These are phyloP conservation scores for Drosophila fulvimacula DNA, from an alignment of 2,888 invertebrate species.

Conservation along the genomic window DNA sequence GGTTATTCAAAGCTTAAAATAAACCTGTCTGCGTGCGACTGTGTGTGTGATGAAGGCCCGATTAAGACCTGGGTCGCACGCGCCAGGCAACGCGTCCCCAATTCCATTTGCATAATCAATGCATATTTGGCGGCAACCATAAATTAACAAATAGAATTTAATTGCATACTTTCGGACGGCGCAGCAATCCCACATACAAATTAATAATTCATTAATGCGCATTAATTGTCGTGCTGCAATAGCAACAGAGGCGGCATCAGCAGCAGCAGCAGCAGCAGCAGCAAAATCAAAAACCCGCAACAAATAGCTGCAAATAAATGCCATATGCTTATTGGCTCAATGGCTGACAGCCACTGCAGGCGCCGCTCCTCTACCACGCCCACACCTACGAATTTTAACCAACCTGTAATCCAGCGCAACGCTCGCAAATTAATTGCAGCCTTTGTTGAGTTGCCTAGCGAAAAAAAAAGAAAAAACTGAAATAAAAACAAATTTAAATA, in stretches of 20 bases:
- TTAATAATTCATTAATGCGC: constrained; percentile 80
- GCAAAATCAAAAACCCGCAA: constrained; percentile 64
- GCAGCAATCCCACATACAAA: constrained; percentile 55
- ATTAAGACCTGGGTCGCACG: constrained; percentile 39
- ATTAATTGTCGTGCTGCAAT: constrained; percentile 67
- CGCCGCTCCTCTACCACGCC: constrained; percentile 3
- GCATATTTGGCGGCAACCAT: constrained; percentile 72
- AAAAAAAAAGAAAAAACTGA: constrained; percentile 27
- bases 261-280: constrained; percentile 16
- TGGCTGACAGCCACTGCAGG: constrained; percentile 4
- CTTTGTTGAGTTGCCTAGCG: constrained; percentile 48
- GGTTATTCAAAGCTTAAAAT: constrained; percentile 49
- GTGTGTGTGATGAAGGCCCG: constrained; percentile 52
- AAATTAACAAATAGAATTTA: constrained; percentile 81
- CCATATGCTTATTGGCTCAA: constrained; percentile 58
- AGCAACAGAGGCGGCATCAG: constrained; percentile 7
- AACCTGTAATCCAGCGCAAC: constrained; percentile 40
- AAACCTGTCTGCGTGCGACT: constrained; percentile 1
- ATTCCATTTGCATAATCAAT: constrained; percentile 79
- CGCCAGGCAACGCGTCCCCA: constrained; percentile 36
- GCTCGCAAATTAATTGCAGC: constrained; percentile 69
- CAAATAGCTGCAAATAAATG: constrained; percentile 60
- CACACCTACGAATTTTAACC: neutral
- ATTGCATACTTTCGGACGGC: constrained; percentile 75
- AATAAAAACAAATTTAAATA: constrained; percentile 19